phyloP scores from a whole-genome alignment of 2,888 invertebrate genomes.

The Petrolisthes manimaculis region DNA sequence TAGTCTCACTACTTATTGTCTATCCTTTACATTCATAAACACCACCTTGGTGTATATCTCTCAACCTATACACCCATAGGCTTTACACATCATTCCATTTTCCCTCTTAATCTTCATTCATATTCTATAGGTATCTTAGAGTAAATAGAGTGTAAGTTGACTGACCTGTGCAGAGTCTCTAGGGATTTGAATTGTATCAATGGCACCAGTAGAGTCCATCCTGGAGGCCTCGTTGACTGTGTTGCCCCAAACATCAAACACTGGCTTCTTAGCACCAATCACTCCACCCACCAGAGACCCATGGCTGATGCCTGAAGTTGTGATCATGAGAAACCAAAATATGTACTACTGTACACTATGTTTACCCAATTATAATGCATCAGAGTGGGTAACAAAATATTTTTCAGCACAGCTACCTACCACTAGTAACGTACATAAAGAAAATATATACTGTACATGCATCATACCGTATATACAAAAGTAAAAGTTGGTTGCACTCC shows the following conservation, averaged over 20 bases:
- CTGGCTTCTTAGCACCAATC: constrained; percentile 94
- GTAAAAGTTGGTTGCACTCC: neutral
- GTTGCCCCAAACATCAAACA: constrained; percentile 97
- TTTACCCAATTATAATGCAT: neutral
- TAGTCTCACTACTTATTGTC: no score
- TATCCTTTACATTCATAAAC: no score
- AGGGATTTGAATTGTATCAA: constrained; percentile 91
- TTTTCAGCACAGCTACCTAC: no score
- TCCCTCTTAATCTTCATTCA: no score
- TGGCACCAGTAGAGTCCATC: constrained; percentile 93
- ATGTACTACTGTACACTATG: no score
- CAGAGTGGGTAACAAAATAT: neutral
- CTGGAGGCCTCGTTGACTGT: constrained; percentile 97
- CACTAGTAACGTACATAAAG: no score
- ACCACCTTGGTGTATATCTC: no score
- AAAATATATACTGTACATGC: neutral
- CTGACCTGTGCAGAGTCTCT: constrained; percentile 78
- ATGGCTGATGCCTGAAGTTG: constrained; percentile 82
- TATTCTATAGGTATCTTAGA: neutral
- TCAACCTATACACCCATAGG: no score
- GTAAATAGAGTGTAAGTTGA: neutral
- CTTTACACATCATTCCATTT: no score
- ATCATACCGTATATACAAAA: neutral
- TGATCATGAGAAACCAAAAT: no score
- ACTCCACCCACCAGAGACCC: constrained; percentile 95